phyloP scores from a whole-genome alignment of 2,113 vertebrate species.

The Pelobates fuscus region DNA sequence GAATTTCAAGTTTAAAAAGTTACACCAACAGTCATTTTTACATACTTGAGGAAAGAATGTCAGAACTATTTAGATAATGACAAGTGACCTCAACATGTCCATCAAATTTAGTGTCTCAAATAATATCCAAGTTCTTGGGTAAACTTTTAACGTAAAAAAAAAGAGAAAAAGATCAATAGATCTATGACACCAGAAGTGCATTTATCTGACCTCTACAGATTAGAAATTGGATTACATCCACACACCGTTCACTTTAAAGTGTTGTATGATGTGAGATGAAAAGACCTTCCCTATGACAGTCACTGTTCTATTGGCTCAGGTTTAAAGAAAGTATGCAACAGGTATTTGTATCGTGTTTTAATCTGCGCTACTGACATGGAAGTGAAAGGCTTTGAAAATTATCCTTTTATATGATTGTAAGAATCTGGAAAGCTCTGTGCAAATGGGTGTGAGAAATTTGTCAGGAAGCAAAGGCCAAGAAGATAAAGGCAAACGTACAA shows the following conservation, averaged over 20 bases:
- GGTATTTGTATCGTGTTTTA: constrained; percentile 71
- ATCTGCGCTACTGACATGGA: constrained; percentile 66
- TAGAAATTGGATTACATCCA: constrained; percentile 77
- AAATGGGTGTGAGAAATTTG: constrained; percentile 61
- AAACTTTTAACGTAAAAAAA: constrained; percentile 22
- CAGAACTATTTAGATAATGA: not conserved
- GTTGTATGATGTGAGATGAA: constrained; percentile 67
- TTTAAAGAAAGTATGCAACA: constrained; percentile 74
- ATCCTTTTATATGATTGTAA: constrained; percentile 66
- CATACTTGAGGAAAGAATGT: not conserved
- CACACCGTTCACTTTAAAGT: constrained; percentile 70
- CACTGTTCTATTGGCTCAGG: constrained; percentile 68
- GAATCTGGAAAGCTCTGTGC: constrained; percentile 57
- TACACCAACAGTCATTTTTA: not conserved
- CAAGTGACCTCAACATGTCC: not conserved
- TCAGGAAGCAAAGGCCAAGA: constrained; percentile 54
- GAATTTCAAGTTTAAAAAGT: not conserved
- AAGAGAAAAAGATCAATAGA: constrained; percentile 1
- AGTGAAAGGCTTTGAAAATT: constrained; percentile 74
- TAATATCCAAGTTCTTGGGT: constrained; percentile 3
- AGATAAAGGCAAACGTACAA: constrained; percentile 62
- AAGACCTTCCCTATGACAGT: constrained; percentile 59
- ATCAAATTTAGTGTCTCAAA: not conserved
- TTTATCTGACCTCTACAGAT: constrained; percentile 71
- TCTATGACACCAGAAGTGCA: constrained; percentile 18